Evolutionary conservation across 2,113 vertebrate genomes (phyloP).

Genomic region (Ictalurus furcatus): DNA sequence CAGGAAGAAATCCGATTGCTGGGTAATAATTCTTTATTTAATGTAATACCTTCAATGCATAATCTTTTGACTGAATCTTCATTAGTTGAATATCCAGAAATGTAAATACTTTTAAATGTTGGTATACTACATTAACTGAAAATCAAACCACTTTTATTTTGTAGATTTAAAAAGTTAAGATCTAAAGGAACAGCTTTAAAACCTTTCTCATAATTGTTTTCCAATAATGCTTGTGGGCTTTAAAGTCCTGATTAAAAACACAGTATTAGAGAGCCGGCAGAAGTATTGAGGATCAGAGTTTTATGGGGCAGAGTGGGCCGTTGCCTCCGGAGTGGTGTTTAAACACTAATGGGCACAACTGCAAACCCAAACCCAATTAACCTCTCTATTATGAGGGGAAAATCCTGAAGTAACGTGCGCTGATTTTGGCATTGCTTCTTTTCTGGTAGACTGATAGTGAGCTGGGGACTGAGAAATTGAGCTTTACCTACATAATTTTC

Average conservation of each 20-base stretch:
- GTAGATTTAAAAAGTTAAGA: background rate
- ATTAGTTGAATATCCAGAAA: background rate
- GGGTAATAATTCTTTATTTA: background rate
- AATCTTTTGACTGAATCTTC: background rate
- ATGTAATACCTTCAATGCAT: background rate
- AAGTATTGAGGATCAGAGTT: background rate
- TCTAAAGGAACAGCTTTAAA: background rate
- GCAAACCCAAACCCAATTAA: constrained; percentile 43
- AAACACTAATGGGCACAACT: constrained; percentile 32
- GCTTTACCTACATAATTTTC: background rate
- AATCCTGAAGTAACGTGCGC: constrained; percentile 23
- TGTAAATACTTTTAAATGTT: background rate
- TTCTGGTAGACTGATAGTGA: constrained; percentile 42
- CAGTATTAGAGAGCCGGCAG: background rate
- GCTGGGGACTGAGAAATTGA: constrained; percentile 44
- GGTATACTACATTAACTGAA: background rate
- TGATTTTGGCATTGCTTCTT: constrained; percentile 51
- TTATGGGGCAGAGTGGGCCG: background rate
- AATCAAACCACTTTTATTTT: background rate
- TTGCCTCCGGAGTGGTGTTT: background rate
- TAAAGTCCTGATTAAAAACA: constrained; percentile 16
- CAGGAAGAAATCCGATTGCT: background rate
- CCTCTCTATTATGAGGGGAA: constrained; percentile 27
- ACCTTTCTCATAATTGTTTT: background rate
- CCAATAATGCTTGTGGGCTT: background rate